These are phyloP conservation scores for Cremastobaeus sp. DNA, from an alignment of 2,888 invertebrate genomes.

Conservation along the genomic window DNA sequence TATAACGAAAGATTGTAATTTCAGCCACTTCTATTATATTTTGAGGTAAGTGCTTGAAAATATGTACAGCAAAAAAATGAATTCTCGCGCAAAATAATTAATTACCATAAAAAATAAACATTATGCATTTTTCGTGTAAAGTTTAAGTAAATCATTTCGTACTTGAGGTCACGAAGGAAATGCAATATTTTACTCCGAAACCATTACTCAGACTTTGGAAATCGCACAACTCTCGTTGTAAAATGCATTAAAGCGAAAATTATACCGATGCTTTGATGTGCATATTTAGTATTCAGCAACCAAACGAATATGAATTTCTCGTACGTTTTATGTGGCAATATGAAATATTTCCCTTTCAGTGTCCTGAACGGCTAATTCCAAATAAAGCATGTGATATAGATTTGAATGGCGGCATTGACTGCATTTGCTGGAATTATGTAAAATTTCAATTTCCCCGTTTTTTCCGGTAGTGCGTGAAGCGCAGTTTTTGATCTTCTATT, in stretches of 20 bases:
- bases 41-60: no score
- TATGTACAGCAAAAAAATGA: no score
- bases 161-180: no score
- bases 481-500: no score
- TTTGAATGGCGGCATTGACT: no score
- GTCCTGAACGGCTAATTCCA: constrained; percentile 8
- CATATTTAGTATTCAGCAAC: constrained; percentile 4
- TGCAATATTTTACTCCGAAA: not conserved
- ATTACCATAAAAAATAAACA: no score
- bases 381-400: constrained; percentile 1
- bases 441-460: no score
- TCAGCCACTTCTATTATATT: no score
- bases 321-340: constrained; percentile 1
- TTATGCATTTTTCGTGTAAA: no score
- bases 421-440: no score
- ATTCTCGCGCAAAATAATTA: not conserved
- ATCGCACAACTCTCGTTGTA: constrained; percentile 8
- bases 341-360: not conserved
- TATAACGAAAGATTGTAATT: no score
- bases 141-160: not conserved
- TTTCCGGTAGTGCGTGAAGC: no score
- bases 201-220: not conserved
- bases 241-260: constrained; percentile 15
- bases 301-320: constrained; percentile 15
- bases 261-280: constrained; percentile 5